A percentile compares a stretch with the other conserved stretches of the same genome.
phyloP scores from a whole-genome alignment of 2,113 vertebrate species.

The Odontesthes bonariensis region DNA sequence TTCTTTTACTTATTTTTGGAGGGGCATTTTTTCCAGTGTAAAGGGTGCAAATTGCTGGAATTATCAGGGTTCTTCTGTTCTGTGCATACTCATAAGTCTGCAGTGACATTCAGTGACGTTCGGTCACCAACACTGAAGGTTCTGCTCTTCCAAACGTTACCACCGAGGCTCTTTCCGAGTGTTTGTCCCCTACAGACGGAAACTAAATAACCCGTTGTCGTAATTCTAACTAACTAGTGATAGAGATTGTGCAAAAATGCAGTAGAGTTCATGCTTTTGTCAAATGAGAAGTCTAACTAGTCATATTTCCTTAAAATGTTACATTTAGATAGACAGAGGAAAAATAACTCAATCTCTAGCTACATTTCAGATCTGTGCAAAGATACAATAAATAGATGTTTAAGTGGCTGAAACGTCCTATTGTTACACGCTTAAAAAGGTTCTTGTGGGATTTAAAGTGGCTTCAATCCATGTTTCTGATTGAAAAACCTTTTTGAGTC shows the following conservation, averaged over 20 bases:
- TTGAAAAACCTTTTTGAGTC: conserved; percentile 25
- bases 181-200: conserved; percentile 36
- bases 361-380: conserved; percentile 62
- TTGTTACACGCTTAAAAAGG: conserved; percentile 13
- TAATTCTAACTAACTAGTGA: conserved; percentile 41
- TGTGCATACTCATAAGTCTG: conserved; percentile 5
- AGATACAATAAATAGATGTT: conserved; percentile 47
- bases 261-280: conserved; percentile 59
- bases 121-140: background rate
- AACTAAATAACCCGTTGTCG: conserved; percentile 36
- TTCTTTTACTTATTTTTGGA: no score
- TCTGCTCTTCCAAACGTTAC: background rate
- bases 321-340: conserved; percentile 74
- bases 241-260: conserved; percentile 78
- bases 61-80: background rate
- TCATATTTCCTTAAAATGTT: conserved; percentile 43
- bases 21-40: background rate
- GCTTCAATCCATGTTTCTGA: conserved; percentile 29
- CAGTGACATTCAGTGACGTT: conserved; percentile 7
- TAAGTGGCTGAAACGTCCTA: conserved; percentile 3
- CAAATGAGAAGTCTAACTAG: conserved; percentile 57
- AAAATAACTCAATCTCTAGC: conserved; percentile 42
- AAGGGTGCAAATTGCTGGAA: background rate
- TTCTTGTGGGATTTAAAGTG: conserved; percentile 17
- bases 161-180: conserved; percentile 10